These are phyloP conservation scores for Lagocephalus sceleratus DNA, from an alignment of 2,797 vertebrate species.

Conservation along the genomic window DNA sequence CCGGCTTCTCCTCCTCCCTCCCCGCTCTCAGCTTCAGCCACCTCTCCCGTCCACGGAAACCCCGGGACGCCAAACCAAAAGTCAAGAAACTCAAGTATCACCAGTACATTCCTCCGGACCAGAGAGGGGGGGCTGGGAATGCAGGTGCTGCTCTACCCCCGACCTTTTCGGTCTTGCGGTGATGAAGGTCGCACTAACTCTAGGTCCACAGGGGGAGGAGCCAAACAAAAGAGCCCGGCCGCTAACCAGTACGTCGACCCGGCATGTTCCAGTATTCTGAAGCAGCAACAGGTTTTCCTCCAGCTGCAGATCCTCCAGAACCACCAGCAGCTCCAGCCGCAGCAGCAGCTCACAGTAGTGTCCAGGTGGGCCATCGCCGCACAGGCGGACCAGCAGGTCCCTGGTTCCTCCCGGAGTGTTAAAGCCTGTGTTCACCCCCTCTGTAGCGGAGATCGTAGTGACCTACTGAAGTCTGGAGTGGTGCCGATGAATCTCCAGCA, in stretches of 20 bases:
- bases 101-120: constrained; percentile 89
- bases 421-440: constrained; percentile 22
- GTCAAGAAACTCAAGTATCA: constrained; percentile 89
- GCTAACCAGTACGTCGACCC: constrained; percentile 70
- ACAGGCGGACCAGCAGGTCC: too few species aligned
- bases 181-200: neutral
- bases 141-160: constrained; percentile 48
- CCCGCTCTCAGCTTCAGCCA: constrained; percentile 59
- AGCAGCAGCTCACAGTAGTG: constrained; percentile 63
- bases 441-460: constrained; percentile 64
- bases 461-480: constrained; percentile 71
- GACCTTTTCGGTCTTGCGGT: neutral
- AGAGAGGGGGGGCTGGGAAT: constrained; percentile 67
- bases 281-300: constrained; percentile 85
- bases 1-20: constrained; percentile 60
- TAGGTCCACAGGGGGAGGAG: constrained; percentile 57
- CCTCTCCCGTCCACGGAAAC: constrained; percentile 76
- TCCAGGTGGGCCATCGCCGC: constrained; percentile 63
- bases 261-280: constrained; percentile 78
- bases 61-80: constrained; percentile 80
- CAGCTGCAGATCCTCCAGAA: constrained; percentile 84
- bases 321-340: constrained; percentile 61
- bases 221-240: constrained; percentile 70
- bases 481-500: constrained; percentile 68
- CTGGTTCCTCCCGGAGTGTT: neutral